Evolutionary conservation across 2,888 invertebrate genomes (phyloP).

Genomic region (Cataglyphis altisquamis): DNA sequence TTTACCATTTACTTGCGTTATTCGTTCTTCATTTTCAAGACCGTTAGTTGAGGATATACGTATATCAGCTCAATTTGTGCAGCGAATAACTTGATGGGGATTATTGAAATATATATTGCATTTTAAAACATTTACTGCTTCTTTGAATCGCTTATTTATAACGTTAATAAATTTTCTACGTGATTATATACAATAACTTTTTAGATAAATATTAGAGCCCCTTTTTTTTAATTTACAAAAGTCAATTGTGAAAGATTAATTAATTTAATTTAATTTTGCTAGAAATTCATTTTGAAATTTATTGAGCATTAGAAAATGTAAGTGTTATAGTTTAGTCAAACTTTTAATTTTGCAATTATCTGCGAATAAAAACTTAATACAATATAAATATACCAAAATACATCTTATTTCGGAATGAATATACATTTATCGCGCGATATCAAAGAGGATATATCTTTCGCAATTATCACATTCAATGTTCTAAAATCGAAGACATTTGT

Average conservation of each 20-base stretch:
- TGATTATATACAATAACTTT: background rate
- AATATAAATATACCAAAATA: background rate
- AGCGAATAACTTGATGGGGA: slow-evolving; percentile 15
- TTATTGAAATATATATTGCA: slow-evolving; percentile 20
- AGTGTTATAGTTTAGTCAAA: background rate
- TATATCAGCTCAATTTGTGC: background rate
- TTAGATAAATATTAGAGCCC: background rate
- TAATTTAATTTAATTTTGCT: slow-evolving; percentile 18
- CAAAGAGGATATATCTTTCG: slow-evolving; percentile 24
- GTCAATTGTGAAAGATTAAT: background rate
- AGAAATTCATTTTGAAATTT: background rate
- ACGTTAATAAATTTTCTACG: background rate
- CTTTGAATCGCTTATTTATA: slow-evolving; percentile 5
- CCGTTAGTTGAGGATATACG: slow-evolving; percentile 29
- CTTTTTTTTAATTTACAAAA: background rate
- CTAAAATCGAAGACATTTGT: slow-evolving; percentile 43
- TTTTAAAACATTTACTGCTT: background rate
- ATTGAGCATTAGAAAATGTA: background rate
- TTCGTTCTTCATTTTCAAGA: slow-evolving; percentile 27
- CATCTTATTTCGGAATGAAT: background rate
- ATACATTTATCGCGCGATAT: slow-evolving; percentile 3
- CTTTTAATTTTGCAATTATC: background rate
- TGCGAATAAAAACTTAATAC: background rate
- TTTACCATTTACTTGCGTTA: slow-evolving; percentile 32
- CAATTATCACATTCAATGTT: slow-evolving; percentile 48